A percentile compares a stretch with the other conserved stretches of the same genome.
phyloP scores from a whole-genome alignment of 2,888 invertebrate genomes.

The Meghimatium bilineatum region DNA sequence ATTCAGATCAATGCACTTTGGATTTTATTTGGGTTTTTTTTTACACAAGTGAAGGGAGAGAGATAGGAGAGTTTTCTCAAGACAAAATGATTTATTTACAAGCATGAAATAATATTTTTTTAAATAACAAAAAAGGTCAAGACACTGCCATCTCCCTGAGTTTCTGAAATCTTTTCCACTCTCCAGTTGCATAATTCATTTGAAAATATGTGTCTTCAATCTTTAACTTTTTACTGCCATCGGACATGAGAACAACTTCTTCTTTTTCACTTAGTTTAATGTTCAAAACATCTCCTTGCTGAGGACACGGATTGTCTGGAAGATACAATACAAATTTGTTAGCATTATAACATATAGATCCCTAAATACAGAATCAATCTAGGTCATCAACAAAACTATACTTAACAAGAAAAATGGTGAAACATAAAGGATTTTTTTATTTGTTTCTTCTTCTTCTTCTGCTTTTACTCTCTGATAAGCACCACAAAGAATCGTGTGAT shows the following conservation, averaged over 20 bases:
- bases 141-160: conserved; percentile 78
- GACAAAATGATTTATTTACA: conserved; percentile 17
- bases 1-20: not conserved
- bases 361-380: not conserved
- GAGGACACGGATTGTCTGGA: conserved; percentile 96
- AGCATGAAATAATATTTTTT: not conserved
- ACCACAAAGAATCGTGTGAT: too few relatives aligned
- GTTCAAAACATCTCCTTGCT: conserved; percentile 95
- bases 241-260: conserved; percentile 89
- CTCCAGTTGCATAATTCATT: conserved; percentile 98
- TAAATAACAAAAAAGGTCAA: conserved; percentile 39
- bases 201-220: conserved; percentile 96
- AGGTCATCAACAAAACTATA: not conserved
- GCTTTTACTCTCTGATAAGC: too few relatives aligned
- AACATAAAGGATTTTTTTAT: too few relatives aligned
- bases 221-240: conserved; percentile 87
- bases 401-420: too few relatives aligned
- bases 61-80: too few relatives aligned
- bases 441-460: too few relatives aligned
- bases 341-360: not conserved
- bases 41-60: not conserved
- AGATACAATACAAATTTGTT: conserved; percentile 49
- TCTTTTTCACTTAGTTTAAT: conserved; percentile 95
- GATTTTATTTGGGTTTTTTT: not conserved
- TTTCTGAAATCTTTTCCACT: conserved; percentile 96